Percentiles rank a stretch among this genome's conserved stretches.
Conservation (phyloP, 2,888 invertebrate species). For the Sphaerophoria rueppellii region DNA sequence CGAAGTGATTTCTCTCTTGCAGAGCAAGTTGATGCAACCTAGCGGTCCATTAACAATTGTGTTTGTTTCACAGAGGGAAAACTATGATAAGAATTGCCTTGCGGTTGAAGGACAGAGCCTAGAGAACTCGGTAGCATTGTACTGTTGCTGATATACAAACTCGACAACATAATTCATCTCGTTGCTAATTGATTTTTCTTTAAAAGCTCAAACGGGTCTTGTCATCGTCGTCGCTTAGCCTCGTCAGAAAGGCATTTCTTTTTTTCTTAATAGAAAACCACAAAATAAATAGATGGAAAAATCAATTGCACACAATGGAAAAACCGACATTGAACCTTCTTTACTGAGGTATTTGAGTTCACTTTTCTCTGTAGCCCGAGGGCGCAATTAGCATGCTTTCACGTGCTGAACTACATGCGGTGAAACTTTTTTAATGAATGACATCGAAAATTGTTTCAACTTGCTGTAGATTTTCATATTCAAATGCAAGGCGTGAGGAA, state of each 20-base stretch:
- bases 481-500: constrained; percentile 50
- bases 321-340: constrained; percentile 31
- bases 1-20: too few species aligned
- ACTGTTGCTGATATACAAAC: too few species aligned
- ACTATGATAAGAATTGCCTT: constrained; percentile 47
- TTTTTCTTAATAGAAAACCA: neutral
- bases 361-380: neutral
- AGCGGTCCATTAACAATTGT: too few species aligned
- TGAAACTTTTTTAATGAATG: constrained; percentile 53
- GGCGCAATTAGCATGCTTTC: constrained; percentile 34
- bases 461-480: constrained; percentile 24
- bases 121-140: constrained; percentile 37
- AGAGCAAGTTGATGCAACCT: too few species aligned
- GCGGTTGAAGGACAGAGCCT: constrained; percentile 6
- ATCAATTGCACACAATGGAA: constrained; percentile 36
- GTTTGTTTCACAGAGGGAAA: neutral
- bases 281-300: constrained; percentile 9
- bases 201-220: constrained; percentile 14
- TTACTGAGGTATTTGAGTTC: too few species aligned
- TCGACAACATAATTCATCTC: constrained; percentile 45
- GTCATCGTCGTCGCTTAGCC: neutral
- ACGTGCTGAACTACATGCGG: constrained; percentile 50
- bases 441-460: constrained; percentile 41
- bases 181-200: constrained; percentile 42
- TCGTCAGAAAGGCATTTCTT: neutral